phyloP scores from a whole-genome alignment of 2,888 invertebrate genomes.

The Mesodorylaimus sp. region DNA sequence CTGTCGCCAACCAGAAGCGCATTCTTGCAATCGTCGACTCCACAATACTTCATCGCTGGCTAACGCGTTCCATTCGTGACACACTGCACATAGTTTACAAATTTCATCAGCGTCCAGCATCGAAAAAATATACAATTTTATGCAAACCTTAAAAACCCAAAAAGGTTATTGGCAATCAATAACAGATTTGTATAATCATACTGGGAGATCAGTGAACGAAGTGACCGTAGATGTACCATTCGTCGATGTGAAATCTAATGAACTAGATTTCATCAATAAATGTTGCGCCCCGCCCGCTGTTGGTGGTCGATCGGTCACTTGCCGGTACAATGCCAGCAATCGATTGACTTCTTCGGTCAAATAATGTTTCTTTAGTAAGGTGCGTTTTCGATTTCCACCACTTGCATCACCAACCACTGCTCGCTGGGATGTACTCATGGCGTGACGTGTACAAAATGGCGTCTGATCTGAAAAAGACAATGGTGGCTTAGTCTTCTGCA shows the following conservation, averaged over 20 bases:
- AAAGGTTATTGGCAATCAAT: neutral
- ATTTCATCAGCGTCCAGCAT: neutral
- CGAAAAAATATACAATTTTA: constrained; percentile 3
- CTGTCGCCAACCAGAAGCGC: neutral
- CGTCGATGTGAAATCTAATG: no score
- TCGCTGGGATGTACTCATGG: no score
- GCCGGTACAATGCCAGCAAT: constrained; percentile 7
- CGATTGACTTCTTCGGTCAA: constrained; percentile 6
- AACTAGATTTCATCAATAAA: constrained; percentile 6
- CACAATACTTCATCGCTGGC: constrained; percentile 8
- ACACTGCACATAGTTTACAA: constrained; percentile 2
- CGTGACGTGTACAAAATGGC: no score
- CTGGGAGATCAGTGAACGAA: neutral
- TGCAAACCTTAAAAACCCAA: neutral
- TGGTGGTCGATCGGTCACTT: constrained; percentile 8
- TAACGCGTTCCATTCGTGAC: neutral
- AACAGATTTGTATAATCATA: neutral
- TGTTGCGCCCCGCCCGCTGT: constrained; percentile 11
- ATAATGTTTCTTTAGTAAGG: no score
- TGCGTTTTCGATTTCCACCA: no score
- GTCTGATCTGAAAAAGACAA: no score
- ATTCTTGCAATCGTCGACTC: neutral
- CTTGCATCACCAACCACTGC: no score
- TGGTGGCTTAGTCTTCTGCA: no score
- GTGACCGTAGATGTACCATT: neutral